Evolutionary conservation across 2,797 vertebrate species (phyloP), one percentile per base, ranked within the genome.

Genomic region (Gastrophryne carolinensis): DNA sequence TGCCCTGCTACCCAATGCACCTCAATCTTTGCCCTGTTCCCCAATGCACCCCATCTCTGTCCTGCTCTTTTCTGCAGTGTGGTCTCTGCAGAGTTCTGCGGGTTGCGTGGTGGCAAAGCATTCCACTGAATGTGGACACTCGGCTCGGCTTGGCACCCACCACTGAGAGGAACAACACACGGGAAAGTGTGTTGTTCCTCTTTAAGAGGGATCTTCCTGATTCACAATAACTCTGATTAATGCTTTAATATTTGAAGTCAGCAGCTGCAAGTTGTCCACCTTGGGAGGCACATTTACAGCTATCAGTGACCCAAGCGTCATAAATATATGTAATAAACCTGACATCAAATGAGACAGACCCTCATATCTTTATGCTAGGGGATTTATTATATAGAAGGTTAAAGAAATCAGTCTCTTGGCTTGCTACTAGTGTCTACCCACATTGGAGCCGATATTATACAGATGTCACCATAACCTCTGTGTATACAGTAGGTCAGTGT

Each of bases 241-340:
- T n/a, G n/a, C n/a, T n/a, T n/a, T 2, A 17, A 17, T 5, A 7
- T 44, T 44, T 44, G 5, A 8, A 1, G 39, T 24, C n/a, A 32
- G 52, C 44, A 66, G 47, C 63, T 66, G 47, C 15, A 35, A 66
- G 17, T 35, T 21, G 47, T 15, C 13, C n/a, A 35, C 21, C 15
- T 32, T 29, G 34, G 29, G 29, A 35, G 44, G 11, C 12, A 2
- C 29, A 52, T 35, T 44, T 8, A 44, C 39, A n/a, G 15, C 17
- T 52, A 24, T 49, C 23, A 19, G 5, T 49, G 23, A 26, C 35
- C 47, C 19, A 27, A 32, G 5, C n/a, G 47, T 19, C 26, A 66
- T 66, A 52, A 66, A 52, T 26, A 66, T 66, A 13, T 66, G 44
- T 26, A 35, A 34, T 35, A 66, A 52, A 66, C 50, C 49, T 34